Percentiles rank a stretch among this genome's conserved stretches.
These are phyloP conservation scores for Sebastes taczanowskii DNA, from an alignment of 2,797 vertebrate genomes.

Conservation along the genomic window DNA sequence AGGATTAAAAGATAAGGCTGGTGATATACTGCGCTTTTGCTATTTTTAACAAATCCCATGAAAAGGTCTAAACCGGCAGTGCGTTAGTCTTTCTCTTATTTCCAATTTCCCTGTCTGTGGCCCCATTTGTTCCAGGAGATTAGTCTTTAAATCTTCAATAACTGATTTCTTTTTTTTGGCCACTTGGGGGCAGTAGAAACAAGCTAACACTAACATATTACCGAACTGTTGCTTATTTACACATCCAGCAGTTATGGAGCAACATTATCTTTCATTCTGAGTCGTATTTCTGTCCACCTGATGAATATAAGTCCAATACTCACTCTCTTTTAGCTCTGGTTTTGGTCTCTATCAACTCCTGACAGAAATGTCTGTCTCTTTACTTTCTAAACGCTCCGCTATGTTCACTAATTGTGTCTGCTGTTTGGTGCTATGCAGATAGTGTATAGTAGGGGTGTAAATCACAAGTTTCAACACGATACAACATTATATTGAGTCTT, in stretches of 20 bases:
- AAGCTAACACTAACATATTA: neutral
- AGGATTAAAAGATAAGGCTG: conserved; percentile 2
- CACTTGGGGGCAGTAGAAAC: too few species aligned
- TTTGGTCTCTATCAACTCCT: neutral
- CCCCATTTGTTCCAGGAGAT: neutral
- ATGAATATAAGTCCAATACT: neutral
- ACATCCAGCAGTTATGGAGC: neutral
- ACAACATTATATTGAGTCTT: too few species aligned
- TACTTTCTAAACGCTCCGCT: neutral
- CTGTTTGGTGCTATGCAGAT: neutral
- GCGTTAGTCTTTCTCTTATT: neutral
- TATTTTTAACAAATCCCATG: neutral
- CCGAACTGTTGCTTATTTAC: neutral
- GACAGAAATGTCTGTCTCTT: neutral
- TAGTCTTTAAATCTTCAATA: neutral
- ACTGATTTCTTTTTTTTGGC: too few species aligned
- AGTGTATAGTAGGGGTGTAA: neutral
- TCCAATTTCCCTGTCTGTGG: neutral
- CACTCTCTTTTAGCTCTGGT: neutral
- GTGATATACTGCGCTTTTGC: neutral
- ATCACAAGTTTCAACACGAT: too few species aligned
- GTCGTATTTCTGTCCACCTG: neutral
- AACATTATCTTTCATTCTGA: neutral
- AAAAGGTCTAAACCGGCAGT: neutral
- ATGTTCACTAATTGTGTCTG: neutral